A percentile compares a stretch with the other conserved stretches of the same genome.
Evolutionary conservation across 2,797 vertebrate species (phyloP).

Genomic region (Prunella strophiata): DNA sequence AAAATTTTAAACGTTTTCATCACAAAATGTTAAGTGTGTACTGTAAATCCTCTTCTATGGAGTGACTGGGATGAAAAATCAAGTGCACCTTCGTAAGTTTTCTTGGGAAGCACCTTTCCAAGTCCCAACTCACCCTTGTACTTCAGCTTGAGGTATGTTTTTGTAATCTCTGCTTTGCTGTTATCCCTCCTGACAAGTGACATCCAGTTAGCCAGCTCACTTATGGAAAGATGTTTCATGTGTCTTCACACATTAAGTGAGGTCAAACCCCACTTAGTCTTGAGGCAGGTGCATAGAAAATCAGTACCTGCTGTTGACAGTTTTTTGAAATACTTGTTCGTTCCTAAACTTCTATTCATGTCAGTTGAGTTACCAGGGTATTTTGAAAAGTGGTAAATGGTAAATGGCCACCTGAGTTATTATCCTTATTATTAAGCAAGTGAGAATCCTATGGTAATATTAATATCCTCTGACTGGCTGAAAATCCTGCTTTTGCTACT

Average conservation of each 20-base stretch:
- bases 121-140: background rate
- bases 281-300: background rate
- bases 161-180: background rate
- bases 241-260: background rate
- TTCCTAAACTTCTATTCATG: background rate
- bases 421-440: slow-evolving; percentile 7
- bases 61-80: background rate
- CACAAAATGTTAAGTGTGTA: background rate
- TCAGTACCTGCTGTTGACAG: background rate
- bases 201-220: background rate
- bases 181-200: background rate
- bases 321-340: background rate
- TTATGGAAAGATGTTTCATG: background rate
- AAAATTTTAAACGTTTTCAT: background rate
- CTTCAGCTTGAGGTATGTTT: background rate
- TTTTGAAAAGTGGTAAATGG: background rate
- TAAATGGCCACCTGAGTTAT: background rate
- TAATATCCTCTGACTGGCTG: background rate
- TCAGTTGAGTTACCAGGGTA: background rate
- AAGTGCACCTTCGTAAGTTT: background rate
- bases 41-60: background rate
- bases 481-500: background rate
- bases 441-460: background rate
- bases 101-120: background rate
- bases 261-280: background rate